A percentile compares a stretch with the other conserved stretches of the same genome.
Conservation (phyloP, 2,797 vertebrate genomes). For the Benthosema pterotum region DNA sequence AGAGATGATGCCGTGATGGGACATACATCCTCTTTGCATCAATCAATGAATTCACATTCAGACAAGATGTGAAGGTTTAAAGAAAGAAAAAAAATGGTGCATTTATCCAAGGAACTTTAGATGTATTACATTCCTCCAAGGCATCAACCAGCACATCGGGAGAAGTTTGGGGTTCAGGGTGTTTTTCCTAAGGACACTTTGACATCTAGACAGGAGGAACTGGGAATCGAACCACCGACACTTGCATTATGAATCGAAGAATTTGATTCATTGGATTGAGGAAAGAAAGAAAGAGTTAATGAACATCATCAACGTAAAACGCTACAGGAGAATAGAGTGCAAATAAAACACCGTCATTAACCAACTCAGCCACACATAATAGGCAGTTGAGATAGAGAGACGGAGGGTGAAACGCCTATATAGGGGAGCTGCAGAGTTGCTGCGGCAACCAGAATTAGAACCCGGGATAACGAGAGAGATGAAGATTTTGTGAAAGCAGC, state of each 20-base stretch:
- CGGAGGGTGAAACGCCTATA: slow-evolving; percentile 29
- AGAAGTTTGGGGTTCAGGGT: no score
- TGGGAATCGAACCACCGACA: no score
- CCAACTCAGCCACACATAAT: slow-evolving; percentile 52
- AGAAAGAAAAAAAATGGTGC: slow-evolving; percentile 17
- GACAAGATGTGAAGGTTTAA: neutral
- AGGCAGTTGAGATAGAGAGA: slow-evolving; percentile 45
- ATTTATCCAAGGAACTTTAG: no score
- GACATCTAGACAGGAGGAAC: no score
- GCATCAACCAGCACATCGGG: no score
- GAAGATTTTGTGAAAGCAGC: slow-evolving; percentile 50
- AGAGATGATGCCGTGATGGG: slow-evolving; percentile 9
- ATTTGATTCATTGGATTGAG: no score
- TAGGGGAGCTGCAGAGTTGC: slow-evolving; percentile 60
- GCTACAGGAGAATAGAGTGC: slow-evolving; percentile 12
- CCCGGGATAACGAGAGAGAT: slow-evolving; percentile 55
- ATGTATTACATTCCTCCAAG: no score
- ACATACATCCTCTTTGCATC: slow-evolving; percentile 6
- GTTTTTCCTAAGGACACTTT: no score
- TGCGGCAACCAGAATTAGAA: slow-evolving; percentile 69
- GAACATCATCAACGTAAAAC: slow-evolving; percentile 23
- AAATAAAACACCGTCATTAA: slow-evolving; percentile 64
- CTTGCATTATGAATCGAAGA: no score
- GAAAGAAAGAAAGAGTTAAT: slow-evolving; percentile 20
- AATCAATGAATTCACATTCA: neutral